Base-by-base conservation (phyloP, 2,888 invertebrate species). In the Perizoma flavofasciatum region DNA sequence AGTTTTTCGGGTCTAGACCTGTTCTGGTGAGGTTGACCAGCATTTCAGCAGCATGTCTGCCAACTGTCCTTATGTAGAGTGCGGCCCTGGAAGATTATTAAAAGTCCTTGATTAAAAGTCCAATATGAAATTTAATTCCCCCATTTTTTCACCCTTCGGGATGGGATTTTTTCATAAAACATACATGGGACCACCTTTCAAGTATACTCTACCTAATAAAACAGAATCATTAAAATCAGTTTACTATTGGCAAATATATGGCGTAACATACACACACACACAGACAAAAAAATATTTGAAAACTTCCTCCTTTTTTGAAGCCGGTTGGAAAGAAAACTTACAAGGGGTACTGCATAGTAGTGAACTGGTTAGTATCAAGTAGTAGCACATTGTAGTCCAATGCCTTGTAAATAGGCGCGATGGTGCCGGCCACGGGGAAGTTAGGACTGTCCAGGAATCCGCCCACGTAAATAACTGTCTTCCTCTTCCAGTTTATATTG, bases 21-120 rank as follows among this genome's bases (percentile, higher is more conserved):
- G 70, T 55, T 4, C 70, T 66, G 0, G 79, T 79, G 0, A 88
- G 75, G 8, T 75, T 77, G 0, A 64, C 67, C 0, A 90, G 65
- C 86, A 89, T 88, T 69, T 83, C 82, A 0, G 85, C 89, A 0
- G 69, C 66, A 52, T 80, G 78, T 49, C 77, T 80, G 0, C 82
- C 88, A 0, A 83, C 79, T 0, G 84, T 71, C 0, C 83, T 72
- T 47, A 79, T 77, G 47, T 78, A 78, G 0, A 83, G 75, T 0
- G 75, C 66, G 0, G 88, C 85, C 39, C 89, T 89, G 81, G 43
- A 85, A n/a, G n/a, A n/a, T n/a, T n/a, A n/a, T n/a, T n/a, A n/a
- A n/a, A n/a, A n/a, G n/a, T n/a, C n/a, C n/a, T n/a, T n/a, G n/a
- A n/a, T n/a, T n/a, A n/a, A n/a, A n/a, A n/a, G n/a, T n/a, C n/a